Evolutionary conservation across 2,888 invertebrate genomes (phyloP).

Genomic region (Oeneis ivallda): DNA sequence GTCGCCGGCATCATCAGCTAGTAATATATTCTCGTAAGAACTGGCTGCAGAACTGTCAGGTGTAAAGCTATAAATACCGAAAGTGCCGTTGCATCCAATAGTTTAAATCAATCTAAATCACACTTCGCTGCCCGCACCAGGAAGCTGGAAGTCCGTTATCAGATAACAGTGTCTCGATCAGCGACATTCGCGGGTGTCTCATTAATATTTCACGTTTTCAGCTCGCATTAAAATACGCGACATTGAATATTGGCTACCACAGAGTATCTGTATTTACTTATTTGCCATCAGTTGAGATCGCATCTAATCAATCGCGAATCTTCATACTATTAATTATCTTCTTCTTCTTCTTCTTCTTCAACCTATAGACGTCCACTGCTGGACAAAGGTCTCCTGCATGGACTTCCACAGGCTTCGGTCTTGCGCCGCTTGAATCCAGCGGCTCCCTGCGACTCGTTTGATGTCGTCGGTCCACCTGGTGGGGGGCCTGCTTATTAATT

Average conservation of each 20-base stretch:
- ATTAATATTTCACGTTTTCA: slow-evolving; percentile 22
- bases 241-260: slow-evolving; percentile 9
- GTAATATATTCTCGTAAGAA: background rate
- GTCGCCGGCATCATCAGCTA: too few relatives aligned
- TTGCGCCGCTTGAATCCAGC: too few relatives aligned
- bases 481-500: too few relatives aligned
- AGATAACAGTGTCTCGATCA: slow-evolving; percentile 14
- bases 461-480: too few relatives aligned
- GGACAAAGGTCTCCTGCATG: too few relatives aligned
- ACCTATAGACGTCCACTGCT: too few relatives aligned
- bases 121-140: slow-evolving; percentile 1
- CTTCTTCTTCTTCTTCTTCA: too few relatives aligned
- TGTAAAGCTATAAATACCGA: slow-evolving; percentile 10
- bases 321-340: too few relatives aligned
- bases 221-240: slow-evolving; percentile 17
- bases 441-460: too few relatives aligned
- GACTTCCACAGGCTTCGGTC: too few relatives aligned
- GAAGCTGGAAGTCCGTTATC: slow-evolving; percentile 2
- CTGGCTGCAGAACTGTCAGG: background rate
- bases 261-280: background rate
- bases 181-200: slow-evolving; percentile 1
- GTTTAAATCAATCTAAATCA: slow-evolving; percentile 21
- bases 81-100: slow-evolving; percentile 9
- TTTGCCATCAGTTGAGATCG: background rate
- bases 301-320: background rate